Conservation (phyloP, 1,140 invertebrate genomes). For the Pseudoatta argentina region DNA sequence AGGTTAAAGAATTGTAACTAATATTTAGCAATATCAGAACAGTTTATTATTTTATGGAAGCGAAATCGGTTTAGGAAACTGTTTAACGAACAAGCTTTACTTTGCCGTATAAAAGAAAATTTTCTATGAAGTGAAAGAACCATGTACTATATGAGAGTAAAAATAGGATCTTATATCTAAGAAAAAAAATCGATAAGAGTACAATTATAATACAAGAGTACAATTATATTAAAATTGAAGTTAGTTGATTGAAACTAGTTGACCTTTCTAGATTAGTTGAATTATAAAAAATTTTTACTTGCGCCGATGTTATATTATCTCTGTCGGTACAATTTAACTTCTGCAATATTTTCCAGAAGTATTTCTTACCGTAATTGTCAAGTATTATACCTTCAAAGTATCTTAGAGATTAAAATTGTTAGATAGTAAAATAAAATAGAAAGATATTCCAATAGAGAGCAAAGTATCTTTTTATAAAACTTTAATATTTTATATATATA, state of each 20-base stretch:
- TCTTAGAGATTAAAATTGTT: conserved; percentile 11
- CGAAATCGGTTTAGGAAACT: no score
- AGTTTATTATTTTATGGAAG: no score
- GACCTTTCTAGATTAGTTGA: background rate
- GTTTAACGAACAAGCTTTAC: no score
- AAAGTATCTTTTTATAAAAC: background rate
- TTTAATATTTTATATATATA: background rate
- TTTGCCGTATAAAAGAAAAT: no score
- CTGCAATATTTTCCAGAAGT: background rate
- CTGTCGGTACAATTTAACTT: background rate
- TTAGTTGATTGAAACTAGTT: background rate
- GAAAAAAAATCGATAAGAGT: background rate
- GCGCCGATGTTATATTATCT: background rate
- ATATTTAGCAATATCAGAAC: no score
- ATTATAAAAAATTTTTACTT: background rate
- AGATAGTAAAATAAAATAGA: background rate
- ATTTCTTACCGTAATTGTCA: background rate
- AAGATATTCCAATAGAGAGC: background rate
- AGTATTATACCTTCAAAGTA: conserved; percentile 8
- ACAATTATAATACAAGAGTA: background rate
- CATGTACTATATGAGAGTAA: no score
- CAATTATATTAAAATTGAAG: background rate
- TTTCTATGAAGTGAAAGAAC: no score
- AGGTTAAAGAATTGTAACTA: background rate
- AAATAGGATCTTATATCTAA: background rate